Base-by-base conservation (phyloP, 2,888 invertebrate species). In the Chamaedrilus cognettii region DNA sequence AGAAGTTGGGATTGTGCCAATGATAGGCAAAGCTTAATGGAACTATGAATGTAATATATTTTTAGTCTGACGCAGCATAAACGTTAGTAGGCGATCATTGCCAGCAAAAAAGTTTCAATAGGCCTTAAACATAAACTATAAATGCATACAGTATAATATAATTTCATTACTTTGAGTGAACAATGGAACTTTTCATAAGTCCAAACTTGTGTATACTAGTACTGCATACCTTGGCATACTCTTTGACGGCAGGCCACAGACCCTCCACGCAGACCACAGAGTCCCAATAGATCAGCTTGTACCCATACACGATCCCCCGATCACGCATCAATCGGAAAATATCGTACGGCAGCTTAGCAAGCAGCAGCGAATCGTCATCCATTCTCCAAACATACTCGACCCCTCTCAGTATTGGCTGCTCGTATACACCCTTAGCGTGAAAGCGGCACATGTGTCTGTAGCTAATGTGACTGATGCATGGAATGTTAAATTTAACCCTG, bases 361-460 rank as follows among this genome's bases (percentile, higher is more conserved):
- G 55, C 1, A 74, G 42, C 1, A 51, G 19, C 1, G 74, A 75
- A 58, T 74, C 74, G 57, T 75, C 74, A 42, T 74, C 74, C 23
- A 74, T 66, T 28, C 74, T 64, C 72, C 72, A 73, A n/a, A 62
- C 63, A 55, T 71, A 74, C 1, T 74, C 71, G 1, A 74, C 60
- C 26, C 59, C 65, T 15, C 50, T 32, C 2, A 75, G 56, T 19
- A 73, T 71, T 15, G 67, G 66, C 58, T 68, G 60, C 31, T 71
- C 64, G 64, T 68, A 75, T 11, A 75, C 66, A 2, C 26, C 42
- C 50, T 67, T 71, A 3, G 71, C 68, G 23, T 75, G 72, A 56
- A 75, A 74, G 11, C 74, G 66, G 51, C 74, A 74, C 74, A 74
- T 74, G 42, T 72, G 70, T 28, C 74, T 55, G 60, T 74, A 74